Evolutionary conservation across 2,888 invertebrate species (phyloP).

Genomic region (Eugnorisma glareosa): DNA sequence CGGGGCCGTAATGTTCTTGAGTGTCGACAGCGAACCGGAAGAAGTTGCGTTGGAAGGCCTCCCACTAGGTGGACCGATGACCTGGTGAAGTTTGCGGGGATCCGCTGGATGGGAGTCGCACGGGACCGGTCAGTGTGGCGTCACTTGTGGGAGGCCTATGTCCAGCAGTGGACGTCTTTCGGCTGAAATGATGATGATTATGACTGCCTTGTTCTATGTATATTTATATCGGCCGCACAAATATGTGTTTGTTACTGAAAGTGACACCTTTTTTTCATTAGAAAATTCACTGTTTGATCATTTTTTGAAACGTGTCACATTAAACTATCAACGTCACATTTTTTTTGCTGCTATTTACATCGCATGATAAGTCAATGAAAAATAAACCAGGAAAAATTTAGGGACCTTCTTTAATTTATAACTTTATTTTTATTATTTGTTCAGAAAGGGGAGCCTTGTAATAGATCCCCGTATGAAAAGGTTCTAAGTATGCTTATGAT

Average conservation of each 20-base stretch:
- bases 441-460: not conserved
- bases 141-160: too few species aligned
- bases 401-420: not conserved
- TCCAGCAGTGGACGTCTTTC: too few species aligned
- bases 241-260: not conserved
- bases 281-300: not conserved
- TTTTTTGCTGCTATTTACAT: not conserved
- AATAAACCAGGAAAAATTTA: not conserved
- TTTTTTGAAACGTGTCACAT: not conserved
- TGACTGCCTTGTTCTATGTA: not conserved
- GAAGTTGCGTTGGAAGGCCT: too few species aligned
- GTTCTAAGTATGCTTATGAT: not conserved
- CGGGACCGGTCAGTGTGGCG: too few species aligned
- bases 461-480: not conserved
- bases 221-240: not conserved
- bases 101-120: too few species aligned
- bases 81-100: too few species aligned
- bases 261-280: not conserved
- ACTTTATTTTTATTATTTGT: not conserved
- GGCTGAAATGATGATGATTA: too few species aligned
- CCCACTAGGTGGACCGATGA: too few species aligned
- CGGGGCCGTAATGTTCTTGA: too few species aligned
- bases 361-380: not conserved
- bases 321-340: not conserved
- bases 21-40: too few species aligned